Conservation (phyloP, 2,888 invertebrate species). For the Thysanoteuthis rhombus region DNA sequence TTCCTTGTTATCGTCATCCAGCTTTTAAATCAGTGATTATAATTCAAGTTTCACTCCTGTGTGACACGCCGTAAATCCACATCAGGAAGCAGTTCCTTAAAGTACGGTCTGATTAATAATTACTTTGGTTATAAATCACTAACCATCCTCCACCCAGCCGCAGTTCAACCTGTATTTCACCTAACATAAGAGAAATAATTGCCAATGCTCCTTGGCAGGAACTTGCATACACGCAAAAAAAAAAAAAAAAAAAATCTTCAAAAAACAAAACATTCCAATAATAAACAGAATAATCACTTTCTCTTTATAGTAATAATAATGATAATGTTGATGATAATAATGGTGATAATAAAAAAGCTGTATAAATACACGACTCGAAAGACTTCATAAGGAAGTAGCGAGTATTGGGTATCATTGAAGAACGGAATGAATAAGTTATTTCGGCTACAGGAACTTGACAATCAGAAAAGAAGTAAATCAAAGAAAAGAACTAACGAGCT, state of each 20-base stretch:
- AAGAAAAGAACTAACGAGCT: neutral
- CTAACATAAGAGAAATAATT: neutral
- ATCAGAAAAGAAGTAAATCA: neutral
- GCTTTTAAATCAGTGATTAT: neutral
- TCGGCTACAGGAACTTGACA: neutral
- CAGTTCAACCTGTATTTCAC: neutral
- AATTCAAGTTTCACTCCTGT: neutral
- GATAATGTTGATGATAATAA: neutral
- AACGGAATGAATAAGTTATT: neutral
- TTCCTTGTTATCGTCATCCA: neutral
- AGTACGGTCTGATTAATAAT: neutral
- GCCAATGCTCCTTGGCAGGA: neutral
- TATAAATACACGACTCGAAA: neutral
- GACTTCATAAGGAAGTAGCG: neutral
- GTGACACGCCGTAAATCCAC: neutral
- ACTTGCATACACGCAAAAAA: neutral
- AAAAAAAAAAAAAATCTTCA: neutral
- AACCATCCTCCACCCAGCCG: neutral
- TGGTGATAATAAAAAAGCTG: neutral
- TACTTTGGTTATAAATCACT: slow-evolving; percentile 12
- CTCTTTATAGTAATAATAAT: neutral
- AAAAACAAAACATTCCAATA: neutral
- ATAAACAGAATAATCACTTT: neutral
- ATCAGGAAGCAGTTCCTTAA: neutral
- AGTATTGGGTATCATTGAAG: neutral